Conservation (phyloP, 2,888 invertebrate species). For the Nephrotoma guestfalica region DNA sequence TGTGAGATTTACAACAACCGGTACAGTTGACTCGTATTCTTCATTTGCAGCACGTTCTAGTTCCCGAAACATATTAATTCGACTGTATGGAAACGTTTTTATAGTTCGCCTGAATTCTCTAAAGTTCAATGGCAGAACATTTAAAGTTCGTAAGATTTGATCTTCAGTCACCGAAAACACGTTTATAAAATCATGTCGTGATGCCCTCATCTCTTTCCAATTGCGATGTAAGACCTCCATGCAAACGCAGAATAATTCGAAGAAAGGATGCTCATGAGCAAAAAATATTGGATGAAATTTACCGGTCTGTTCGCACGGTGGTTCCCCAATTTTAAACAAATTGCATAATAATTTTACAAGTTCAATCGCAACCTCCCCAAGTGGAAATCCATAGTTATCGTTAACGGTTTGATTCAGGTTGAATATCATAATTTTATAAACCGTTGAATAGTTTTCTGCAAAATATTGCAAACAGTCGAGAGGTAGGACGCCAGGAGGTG, state of each 20-base stretch:
- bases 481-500: conserved; percentile 82
- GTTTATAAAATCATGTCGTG: conserved; percentile 88
- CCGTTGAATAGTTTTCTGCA: conserved; percentile 77
- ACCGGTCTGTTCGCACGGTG: conserved; percentile 77
- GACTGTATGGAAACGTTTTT: conserved; percentile 71
- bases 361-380: conserved; percentile 84
- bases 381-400: conserved; percentile 86
- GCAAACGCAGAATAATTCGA: conserved; percentile 88
- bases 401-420: conserved; percentile 88
- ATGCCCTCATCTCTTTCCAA: conserved; percentile 99
- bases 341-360: conserved; percentile 81
- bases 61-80: conserved; percentile 87
- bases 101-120: conserved; percentile 64
- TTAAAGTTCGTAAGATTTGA: conserved; percentile 75
- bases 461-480: conserved; percentile 93
- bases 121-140: conserved; percentile 53
- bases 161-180: conserved; percentile 89
- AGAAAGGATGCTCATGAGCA: conserved; percentile 88
- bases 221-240: conserved; percentile 90
- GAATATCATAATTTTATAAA: conserved; percentile 75
- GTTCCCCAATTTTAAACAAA: conserved; percentile 75
- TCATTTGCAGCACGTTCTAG: conserved; percentile 79
- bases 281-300: conserved; percentile 89
- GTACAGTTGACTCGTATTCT: conserved; percentile 87
- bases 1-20: conserved; percentile 72